Evolutionary conservation across 37 sponge, comb jelly and placozoan species (phyloP).

Genomic region (Chondrilla cf. caribensis): DNA sequence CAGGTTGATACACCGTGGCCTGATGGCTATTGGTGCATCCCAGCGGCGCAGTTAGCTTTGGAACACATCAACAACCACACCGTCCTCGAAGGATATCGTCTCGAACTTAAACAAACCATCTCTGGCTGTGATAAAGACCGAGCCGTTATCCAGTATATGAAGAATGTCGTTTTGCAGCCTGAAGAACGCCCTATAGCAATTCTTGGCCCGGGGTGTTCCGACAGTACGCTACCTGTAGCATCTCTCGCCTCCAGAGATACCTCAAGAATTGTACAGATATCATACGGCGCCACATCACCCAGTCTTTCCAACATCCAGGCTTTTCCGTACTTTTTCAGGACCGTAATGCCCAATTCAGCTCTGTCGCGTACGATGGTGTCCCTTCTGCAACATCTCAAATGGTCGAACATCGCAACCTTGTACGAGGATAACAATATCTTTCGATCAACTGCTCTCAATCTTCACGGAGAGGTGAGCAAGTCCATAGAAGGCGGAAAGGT

Average conservation of each 20-base stretch:
- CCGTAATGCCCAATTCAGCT: not conserved
- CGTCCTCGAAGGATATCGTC: slow-evolving; percentile 20
- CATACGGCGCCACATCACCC: slow-evolving; percentile 25
- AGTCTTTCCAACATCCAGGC: slow-evolving; percentile 8
- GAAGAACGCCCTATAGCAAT: not conserved
- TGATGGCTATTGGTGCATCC: slow-evolving; percentile 14
- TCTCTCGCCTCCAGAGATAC: not conserved
- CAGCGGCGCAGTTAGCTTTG: slow-evolving; percentile 43
- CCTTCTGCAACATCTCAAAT: not conserved
- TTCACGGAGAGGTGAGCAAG: not conserved
- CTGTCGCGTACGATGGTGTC: not conserved
- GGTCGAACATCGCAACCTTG: not conserved
- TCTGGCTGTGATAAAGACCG: not conserved
- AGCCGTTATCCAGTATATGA: not conserved
- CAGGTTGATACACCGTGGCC: not conserved
- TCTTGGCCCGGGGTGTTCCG: slow-evolving; percentile 26
- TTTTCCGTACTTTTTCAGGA: slow-evolving; percentile 21
- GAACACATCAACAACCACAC: slow-evolving; percentile 42
- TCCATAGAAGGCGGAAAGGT: not conserved
- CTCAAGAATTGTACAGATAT: not conserved
- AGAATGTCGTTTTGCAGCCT: not conserved
- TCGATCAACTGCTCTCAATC: slow-evolving; percentile 3
- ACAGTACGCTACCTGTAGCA: not conserved
- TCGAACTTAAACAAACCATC: slow-evolving; percentile 16
- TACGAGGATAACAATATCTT: not conserved